Evolutionary conservation across 2,797 vertebrate genomes (phyloP), one percentile per base, ranked within the genome.

Genomic region (Enteromius unitaeniatus): DNA sequence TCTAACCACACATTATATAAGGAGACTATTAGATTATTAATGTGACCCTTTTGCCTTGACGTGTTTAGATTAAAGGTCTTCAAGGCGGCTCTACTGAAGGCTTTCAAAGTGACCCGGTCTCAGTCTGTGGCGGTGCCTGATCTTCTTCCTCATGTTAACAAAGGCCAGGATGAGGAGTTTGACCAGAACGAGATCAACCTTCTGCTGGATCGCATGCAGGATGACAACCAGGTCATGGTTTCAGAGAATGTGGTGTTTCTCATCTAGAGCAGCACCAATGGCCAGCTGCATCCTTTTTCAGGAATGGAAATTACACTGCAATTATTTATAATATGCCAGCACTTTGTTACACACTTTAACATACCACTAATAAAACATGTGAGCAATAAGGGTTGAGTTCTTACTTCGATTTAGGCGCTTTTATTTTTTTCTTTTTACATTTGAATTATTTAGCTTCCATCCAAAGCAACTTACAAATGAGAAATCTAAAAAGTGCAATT

Each of bases 201-300:
- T 60, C 86, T 92, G 9, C 78, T 93, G 74, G 86, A 88, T 9
- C 86, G 78, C 47, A 93, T 93, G 93, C 93, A 93, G 70, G 91
- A 93, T 51, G 90, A 93, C 86, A 93, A 93, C 87, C 93, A 93
- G 87, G 91, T 93, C 58, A 93, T 93, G 92, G 79, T 93, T 72
- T 92, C 93, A 0, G 93, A 93, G 77, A 91, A 92, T n/a, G 91
- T 93, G 72, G 89, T 93, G 34, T 93, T 93, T 64, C 89, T 93
- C 13, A 93, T 93, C 83, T 93, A 79, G 90, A 65, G 4, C 10
- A 68, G n/a, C 9, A 10, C 14, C 34, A 13, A 58, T 55, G 23
- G 8, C 3, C 69, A 17, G 47, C 3, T 23, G 40, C 17, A 34
- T 45, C 6, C 6, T n/a, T 6, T 67, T 78, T 68, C 51, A 34